Evolutionary conservation across 2,888 invertebrate species (phyloP), one percentile per base, ranked within the genome.

Genomic region (Epistrophe grossulariae): DNA sequence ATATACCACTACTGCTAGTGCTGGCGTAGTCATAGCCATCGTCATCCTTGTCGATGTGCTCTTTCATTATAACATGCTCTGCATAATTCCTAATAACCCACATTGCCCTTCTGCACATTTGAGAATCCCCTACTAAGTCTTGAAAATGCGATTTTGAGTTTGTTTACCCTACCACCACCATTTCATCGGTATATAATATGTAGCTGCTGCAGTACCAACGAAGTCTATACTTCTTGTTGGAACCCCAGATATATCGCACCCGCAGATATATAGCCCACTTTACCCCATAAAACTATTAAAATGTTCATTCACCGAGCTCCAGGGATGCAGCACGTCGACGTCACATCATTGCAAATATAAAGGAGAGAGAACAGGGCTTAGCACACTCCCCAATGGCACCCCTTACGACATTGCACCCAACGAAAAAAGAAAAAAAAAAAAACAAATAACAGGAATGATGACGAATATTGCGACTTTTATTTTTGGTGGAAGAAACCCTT

Each of bases 261-360:
- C 55, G 24, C 24, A 24, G 3, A 24, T 24, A 13, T 57, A 43
- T 57, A 74, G 71, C 70, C 35, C 72, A 87, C 87, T 87, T 79
- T 83, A 79, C 83, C 82, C 78, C 72, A 76, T 87, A 83, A 78
- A 83, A 76, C 87, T 87, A 83, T 83, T 87, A 79, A 79, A 74
- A 76, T 66, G 64, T 76, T n/a, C 70, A 38, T 45, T 80, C 64
- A 9, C 4, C n/a, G 38, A 68, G 79, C 43, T 76, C 11, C 72
- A 55, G 48, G 48, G 66, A 48, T 48, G 13, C 48, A 60, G 72
- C 66, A 50, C 57, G 28, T 71, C 71, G 60, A 50, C 57, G 28
- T 71, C 71, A 66, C 57, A 66, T 62, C 68, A 68, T 40, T 80
- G 35, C 59, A 57, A 38, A 77, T 40, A 43, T 59, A 17, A 15